Percentiles rank a stretch among this genome's conserved stretches.
Evolutionary conservation across 2,797 vertebrate species (phyloP).

Genomic region (Catharus ustulatus): DNA sequence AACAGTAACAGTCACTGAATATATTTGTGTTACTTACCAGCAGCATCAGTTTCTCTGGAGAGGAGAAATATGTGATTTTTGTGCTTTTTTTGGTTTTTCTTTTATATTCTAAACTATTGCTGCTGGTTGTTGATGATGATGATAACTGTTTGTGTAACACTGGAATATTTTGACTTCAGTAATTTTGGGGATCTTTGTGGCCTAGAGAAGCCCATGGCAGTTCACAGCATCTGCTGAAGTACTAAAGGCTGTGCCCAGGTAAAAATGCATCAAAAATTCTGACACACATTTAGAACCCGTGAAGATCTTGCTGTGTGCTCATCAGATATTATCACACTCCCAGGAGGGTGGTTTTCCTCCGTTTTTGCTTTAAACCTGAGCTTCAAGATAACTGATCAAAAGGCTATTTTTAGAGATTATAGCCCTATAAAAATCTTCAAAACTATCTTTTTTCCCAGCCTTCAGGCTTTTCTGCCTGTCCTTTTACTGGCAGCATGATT

Average conservation of each 20-base stretch:
- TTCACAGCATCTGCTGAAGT: neutral
- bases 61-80: neutral
- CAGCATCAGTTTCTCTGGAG: neutral
- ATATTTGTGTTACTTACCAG: neutral
- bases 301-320: neutral
- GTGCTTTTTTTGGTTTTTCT: neutral
- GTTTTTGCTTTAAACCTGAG: neutral
- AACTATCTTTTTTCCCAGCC: neutral
- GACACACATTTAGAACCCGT: neutral
- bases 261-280: neutral
- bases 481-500: neutral
- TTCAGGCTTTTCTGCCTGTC: neutral
- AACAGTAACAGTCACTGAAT: neutral
- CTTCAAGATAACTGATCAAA: neutral
- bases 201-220: neutral
- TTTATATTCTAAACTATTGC: neutral
- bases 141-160: neutral
- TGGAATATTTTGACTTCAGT: neutral
- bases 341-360: neutral
- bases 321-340: neutral
- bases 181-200: neutral
- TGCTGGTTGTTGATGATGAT: neutral
- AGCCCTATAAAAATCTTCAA: neutral
- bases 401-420: neutral
- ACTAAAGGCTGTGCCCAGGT: neutral